Percentiles rank a stretch among this genome's conserved stretches.
phyloP scores from a whole-genome alignment of 2,797 vertebrate genomes.

The Urophycis tenuis region DNA sequence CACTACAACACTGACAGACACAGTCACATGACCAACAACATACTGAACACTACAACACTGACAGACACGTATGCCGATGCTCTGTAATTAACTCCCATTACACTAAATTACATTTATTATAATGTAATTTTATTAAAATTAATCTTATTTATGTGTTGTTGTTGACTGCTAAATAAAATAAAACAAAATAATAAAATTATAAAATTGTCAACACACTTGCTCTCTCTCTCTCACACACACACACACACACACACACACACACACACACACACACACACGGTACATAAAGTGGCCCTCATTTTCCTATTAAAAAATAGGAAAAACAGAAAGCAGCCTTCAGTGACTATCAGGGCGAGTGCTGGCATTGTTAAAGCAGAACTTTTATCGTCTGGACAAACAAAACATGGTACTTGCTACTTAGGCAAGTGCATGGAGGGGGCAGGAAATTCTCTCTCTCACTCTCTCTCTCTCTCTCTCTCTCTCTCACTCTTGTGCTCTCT shows the following conservation, averaged over 20 bases:
- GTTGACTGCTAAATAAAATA: not conserved
- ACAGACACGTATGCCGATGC: not conserved
- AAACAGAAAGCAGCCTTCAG: constrained; percentile 24
- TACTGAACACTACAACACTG: not conserved
- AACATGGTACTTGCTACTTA: constrained; percentile 47
- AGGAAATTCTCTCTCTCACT: constrained; percentile 5
- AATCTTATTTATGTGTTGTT: not conserved
- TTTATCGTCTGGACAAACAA: constrained; percentile 54
- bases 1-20: no score
- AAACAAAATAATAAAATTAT: not conserved
- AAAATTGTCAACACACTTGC: no score
- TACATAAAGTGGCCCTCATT: no score
- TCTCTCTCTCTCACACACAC: no score
- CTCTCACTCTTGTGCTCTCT: not conserved
- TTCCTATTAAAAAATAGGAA: not conserved
- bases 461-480: constrained; percentile 11
- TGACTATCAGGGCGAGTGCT: constrained; percentile 35
- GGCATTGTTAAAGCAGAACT: constrained; percentile 38
- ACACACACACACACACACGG: no score
- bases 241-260: no score
- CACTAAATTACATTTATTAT: not conserved
- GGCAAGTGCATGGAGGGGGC: constrained; percentile 24
- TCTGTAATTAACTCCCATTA: not conserved
- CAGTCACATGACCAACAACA: no score
- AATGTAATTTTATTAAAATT: not conserved